phyloP scores from a whole-genome alignment of 2,888 invertebrate species.

The Gastrophysa polygoni region DNA sequence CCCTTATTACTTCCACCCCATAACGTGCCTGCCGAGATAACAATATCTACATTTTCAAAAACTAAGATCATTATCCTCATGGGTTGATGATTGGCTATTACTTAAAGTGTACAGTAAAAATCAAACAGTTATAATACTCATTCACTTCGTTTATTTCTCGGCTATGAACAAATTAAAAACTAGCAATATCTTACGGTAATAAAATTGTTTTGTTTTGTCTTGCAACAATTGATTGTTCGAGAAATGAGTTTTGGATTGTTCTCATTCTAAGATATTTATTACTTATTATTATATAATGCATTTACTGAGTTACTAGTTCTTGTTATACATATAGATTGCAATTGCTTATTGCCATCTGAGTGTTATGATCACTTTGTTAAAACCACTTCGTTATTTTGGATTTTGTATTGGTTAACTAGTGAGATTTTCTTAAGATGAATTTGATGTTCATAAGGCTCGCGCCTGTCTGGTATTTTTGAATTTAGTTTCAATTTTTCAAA shows the following conservation, averaged over 20 bases:
- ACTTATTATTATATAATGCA: slow-evolving; percentile 33
- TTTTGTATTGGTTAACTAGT: background rate
- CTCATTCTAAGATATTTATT: slow-evolving; percentile 33
- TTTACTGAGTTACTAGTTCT: slow-evolving; percentile 28
- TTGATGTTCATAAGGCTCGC: background rate
- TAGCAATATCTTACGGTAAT: slow-evolving; percentile 39
- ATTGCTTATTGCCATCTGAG: slow-evolving; percentile 6
- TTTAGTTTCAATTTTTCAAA: slow-evolving; percentile 12
- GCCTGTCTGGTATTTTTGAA: background rate
- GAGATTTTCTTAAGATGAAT: background rate
- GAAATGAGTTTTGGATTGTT: slow-evolving; percentile 6
- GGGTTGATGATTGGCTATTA: slow-evolving; percentile 24
- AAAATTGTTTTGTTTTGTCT: slow-evolving; percentile 27
- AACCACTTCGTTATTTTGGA: background rate
- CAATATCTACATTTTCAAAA: background rate
- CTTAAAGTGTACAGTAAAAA: slow-evolving; percentile 20
- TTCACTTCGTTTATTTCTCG: slow-evolving; percentile 26
- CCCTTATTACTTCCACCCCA: background rate
- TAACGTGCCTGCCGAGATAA: background rate
- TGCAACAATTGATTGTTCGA: background rate
- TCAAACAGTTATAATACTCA: slow-evolving; percentile 34
- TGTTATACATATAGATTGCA: background rate
- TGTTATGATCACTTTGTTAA: slow-evolving; percentile 6
- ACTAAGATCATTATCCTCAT: background rate
- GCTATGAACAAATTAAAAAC: slow-evolving; percentile 34